A percentile compares a stretch with the other conserved stretches of the same genome.
These are phyloP conservation scores for Brachionus manjavacas DNA, from an alignment of 1,140 invertebrate species.

Conservation along the genomic window DNA sequence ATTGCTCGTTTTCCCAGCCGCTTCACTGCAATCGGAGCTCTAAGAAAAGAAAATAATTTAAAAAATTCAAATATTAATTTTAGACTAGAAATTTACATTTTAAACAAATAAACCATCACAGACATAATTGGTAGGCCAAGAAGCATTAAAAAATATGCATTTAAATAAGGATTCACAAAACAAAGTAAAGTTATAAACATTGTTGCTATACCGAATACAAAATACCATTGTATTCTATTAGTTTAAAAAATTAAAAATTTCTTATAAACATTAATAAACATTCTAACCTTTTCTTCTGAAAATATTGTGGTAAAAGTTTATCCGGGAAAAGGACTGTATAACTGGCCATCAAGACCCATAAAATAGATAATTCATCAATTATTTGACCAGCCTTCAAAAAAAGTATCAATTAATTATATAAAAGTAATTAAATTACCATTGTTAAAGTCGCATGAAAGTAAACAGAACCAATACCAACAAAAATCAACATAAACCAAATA, in stretches of 20 bases:
- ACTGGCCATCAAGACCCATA: constrained; percentile 73
- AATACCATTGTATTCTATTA: background rate
- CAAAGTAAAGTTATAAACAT: constrained; percentile 15
- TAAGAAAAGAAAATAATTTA: constrained; percentile 52
- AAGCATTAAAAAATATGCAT: constrained; percentile 65
- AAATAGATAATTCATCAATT: constrained; percentile 71
- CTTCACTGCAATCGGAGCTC: constrained; percentile 65
- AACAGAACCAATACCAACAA: constrained; percentile 72
- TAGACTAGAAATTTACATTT: constrained; percentile 58
- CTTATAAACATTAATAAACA: constrained; percentile 47
- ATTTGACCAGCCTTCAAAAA: constrained; percentile 62
- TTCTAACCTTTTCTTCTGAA: constrained; percentile 64
- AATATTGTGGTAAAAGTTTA: constrained; percentile 66
- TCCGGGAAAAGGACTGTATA: constrained; percentile 70
- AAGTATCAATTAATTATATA: too few relatives aligned
- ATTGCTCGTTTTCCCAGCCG: constrained; percentile 66
- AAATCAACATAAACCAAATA: constrained; percentile 70
- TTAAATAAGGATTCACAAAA: background rate
- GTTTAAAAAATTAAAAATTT: constrained; percentile 51
- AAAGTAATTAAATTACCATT: constrained; percentile 57
- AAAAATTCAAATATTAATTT: constrained; percentile 35
- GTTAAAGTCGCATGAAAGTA: constrained; percentile 78
- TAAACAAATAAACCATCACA: constrained; percentile 66
- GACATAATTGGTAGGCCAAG: constrained; percentile 66
- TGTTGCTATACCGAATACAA: background rate